These are phyloP conservation scores for Alligator mississippiensis DNA, from an alignment of 2,113 vertebrate genomes.

Conservation along the genomic window DNA sequence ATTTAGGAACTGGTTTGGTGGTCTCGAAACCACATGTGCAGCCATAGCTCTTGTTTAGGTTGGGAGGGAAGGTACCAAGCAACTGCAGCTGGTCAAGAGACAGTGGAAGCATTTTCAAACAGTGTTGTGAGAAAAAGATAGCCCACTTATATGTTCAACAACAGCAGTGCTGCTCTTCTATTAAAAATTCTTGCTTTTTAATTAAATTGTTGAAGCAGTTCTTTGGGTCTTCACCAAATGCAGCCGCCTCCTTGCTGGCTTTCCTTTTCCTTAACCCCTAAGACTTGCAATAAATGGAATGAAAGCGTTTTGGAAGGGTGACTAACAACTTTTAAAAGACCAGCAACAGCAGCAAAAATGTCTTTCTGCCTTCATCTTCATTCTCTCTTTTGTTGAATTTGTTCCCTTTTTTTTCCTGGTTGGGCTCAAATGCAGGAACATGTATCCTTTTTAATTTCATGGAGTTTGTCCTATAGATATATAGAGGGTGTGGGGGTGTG, in stretches of 20 bases:
- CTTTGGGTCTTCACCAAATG: background rate
- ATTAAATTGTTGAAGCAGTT: background rate
- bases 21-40: accelerated
- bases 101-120: background rate
- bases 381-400: background rate
- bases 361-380: background rate
- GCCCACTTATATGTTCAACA: no score
- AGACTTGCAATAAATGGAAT: background rate
- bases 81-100: background rate
- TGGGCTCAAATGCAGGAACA: background rate
- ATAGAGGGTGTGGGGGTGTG: background rate
- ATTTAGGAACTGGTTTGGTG: background rate
- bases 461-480: background rate
- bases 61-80: background rate
- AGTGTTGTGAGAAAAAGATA: background rate
- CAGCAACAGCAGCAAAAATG: background rate
- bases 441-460: background rate
- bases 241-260: background rate
- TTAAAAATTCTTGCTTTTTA: background rate
- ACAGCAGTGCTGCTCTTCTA: background rate
- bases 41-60: background rate
- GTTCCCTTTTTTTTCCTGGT: background rate
- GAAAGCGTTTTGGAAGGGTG: background rate
- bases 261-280: background rate
- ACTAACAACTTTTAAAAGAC: background rate